Evolutionary conservation across 2,888 invertebrate genomes (phyloP), one percentile per base, ranked within the genome.

Genomic region (Hyposoter dolosus): DNA sequence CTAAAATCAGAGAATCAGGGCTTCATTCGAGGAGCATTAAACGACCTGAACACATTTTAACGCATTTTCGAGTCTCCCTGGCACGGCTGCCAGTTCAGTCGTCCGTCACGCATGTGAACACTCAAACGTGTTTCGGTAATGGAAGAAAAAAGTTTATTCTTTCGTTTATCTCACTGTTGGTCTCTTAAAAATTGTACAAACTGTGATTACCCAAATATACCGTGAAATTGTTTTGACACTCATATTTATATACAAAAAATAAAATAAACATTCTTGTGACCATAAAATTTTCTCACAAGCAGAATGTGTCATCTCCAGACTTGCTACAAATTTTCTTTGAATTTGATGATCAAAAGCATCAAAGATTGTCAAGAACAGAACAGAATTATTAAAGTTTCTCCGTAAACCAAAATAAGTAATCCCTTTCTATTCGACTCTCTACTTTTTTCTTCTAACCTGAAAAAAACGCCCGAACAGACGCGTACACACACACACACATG

Each of bases 11-110:
- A 79, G 53, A 28, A 47, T 80, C 66, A 10, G 68, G 40, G 72
- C 53, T 60, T 74, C n/a, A 68, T 68, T 68, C 43, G 28, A 68
- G 66, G 43, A 43, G 71, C 80, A 72, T 81, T 83, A 74, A 86
- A 86, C 75, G 69, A 75, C 53, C 53, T n/a, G 69, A 65, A 79
- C 68, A 79, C 50, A 71, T 74, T 60, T 75, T 12, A 63, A 82
- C 45, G 23, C 47, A 75, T 35, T 80, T 79, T 76, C 53, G 43
- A 65, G 50, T 6, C 63, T 45, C 28, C 45, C 19, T 17, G 32
- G n/a, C 32, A 47, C 47, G 17, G 17, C 19, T 35, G 66, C 56
- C 68, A 40, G 66, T 15, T 47, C 40, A 50, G 17, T 45, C 3
- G 19, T 15, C 7, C 72, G 78, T 76, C 72, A 60, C 50, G 68